These are phyloP conservation scores for Microctonus aethiopoides DNA, from an alignment of 2,888 invertebrate species.

Conservation along the genomic window DNA sequence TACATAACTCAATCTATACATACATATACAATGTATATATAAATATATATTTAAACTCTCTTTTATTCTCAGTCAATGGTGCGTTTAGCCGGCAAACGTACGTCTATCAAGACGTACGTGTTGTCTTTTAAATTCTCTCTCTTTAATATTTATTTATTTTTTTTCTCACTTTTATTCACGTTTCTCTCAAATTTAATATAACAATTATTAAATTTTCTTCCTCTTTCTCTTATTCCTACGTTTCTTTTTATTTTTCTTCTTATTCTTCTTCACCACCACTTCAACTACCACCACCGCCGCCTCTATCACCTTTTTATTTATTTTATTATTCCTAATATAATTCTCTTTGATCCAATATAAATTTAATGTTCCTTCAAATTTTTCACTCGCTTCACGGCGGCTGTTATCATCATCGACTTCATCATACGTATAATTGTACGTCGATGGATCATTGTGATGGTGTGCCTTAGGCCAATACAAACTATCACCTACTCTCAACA, in stretches of 20 bases:
- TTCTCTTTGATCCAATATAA: not conserved
- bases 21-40: not conserved
- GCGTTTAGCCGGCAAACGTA: not conserved
- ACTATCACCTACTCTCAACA: slow-evolving; percentile 19
- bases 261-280: slow-evolving; percentile 8
- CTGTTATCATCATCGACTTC: not conserved
- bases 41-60: not conserved
- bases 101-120: not conserved
- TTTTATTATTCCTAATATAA: not conserved
- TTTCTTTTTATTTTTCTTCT: slow-evolving; percentile 6
- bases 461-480: slow-evolving; percentile 16
- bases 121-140: no score
- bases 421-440: slow-evolving; percentile 6
- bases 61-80: not conserved
- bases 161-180: not conserved
- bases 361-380: not conserved
- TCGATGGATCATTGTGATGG: slow-evolving; percentile 19
- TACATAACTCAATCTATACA: not conserved
- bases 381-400: not conserved
- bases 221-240: slow-evolving; percentile 1
- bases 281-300: not conserved
- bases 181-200: not conserved
- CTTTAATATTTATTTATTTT: no score
- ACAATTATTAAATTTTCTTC: not conserved
- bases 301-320: not conserved